These are phyloP conservation scores for Galeopterus variegatus DNA, from an alignment of 2,113 vertebrate genomes.

Conservation along the genomic window DNA sequence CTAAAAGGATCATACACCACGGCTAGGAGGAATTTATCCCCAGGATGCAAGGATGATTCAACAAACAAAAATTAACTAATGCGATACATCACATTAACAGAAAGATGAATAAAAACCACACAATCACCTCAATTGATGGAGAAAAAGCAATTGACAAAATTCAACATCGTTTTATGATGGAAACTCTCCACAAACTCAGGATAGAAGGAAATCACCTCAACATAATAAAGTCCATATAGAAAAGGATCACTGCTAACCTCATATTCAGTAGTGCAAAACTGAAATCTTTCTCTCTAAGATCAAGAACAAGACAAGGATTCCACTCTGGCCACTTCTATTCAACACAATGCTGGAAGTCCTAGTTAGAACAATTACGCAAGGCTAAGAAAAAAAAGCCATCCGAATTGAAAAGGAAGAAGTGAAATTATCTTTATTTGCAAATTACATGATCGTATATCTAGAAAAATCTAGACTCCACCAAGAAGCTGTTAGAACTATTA, in stretches of 20 bases:
- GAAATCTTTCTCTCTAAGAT: background rate
- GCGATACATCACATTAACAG: background rate
- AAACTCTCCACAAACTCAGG: background rate
- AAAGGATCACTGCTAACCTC: background rate
- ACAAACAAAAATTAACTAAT: background rate
- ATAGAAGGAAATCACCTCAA: background rate
- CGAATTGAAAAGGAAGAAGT: background rate
- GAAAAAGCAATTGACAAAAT: background rate
- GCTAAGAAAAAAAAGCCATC: background rate
- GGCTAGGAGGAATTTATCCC: background rate
- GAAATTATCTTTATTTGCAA: background rate
- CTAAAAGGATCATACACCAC: background rate
- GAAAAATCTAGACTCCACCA: background rate
- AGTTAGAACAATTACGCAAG: background rate
- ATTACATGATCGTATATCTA: background rate
- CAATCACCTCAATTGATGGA: background rate
- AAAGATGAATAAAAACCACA: background rate
- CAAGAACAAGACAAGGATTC: background rate
- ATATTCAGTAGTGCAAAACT: background rate
- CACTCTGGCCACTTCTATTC: background rate
- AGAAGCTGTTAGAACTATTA: background rate
- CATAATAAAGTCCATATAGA: background rate
- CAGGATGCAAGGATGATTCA: background rate
- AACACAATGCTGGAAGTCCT: background rate
- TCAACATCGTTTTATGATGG: background rate